Conservation (phyloP, 2,888 invertebrate genomes). For the Drosophila anomelani region DNA sequence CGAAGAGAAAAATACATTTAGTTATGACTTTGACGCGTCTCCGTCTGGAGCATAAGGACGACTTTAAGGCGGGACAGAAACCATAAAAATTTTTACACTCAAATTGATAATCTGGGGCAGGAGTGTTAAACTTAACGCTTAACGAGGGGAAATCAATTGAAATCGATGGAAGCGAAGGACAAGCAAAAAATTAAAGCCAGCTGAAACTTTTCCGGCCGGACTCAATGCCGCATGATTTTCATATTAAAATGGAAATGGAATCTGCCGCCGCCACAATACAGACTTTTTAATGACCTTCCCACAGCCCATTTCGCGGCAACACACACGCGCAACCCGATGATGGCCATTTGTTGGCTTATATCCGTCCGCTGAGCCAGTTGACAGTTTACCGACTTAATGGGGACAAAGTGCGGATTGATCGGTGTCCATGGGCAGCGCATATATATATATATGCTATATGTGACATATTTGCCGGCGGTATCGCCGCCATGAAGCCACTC, state of each 20-base stretch:
- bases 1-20: constrained; percentile 40
- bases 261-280: constrained; percentile 14
- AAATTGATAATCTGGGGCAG: constrained; percentile 29
- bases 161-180: constrained; percentile 29
- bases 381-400: constrained; percentile 43
- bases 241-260: constrained; percentile 27
- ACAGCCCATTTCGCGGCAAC: constrained; percentile 25
- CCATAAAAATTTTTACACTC: constrained; percentile 34
- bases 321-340: constrained; percentile 27
- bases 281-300: constrained; percentile 33
- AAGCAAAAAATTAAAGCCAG: constrained; percentile 1
- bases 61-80: constrained; percentile 44
- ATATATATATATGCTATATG: constrained; percentile 24
- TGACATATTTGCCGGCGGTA: constrained; percentile 11
- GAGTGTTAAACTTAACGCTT: constrained; percentile 18
- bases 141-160: constrained; percentile 52
- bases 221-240: constrained; percentile 23
- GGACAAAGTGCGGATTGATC: constrained; percentile 41
- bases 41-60: constrained; percentile 23
- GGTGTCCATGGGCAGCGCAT: constrained; percentile 18
- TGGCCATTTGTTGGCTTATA: constrained; percentile 33
- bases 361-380: constrained; percentile 34
- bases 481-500: constrained; percentile 2
- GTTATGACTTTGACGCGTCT: constrained; percentile 48
- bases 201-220: constrained; percentile 14